Conservation (phyloP, 2,888 invertebrate genomes). For the Smittia aterrima region DNA sequence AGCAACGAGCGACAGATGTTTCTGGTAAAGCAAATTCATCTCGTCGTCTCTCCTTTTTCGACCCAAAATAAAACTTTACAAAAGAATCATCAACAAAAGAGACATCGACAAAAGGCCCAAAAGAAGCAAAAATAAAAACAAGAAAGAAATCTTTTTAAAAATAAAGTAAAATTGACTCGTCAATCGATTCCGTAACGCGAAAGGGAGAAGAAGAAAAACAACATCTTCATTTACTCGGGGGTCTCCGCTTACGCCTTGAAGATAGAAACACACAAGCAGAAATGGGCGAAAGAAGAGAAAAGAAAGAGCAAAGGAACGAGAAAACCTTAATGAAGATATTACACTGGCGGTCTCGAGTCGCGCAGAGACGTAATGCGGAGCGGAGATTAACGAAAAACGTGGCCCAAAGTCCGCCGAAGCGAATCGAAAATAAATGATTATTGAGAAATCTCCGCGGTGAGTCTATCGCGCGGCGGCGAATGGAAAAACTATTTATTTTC, state of each 20-base stretch:
- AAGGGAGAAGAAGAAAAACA: background rate
- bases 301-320: background rate
- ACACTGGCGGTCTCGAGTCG: constrained; percentile 19
- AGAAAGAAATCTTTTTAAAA: background rate
- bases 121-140: background rate
- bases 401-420: background rate
- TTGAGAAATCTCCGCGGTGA: constrained; percentile 3
- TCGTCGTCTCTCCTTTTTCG: no score
- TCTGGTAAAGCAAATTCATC: background rate
- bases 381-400: background rate
- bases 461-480: constrained; percentile 1
- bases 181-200: background rate
- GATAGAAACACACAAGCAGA: constrained; percentile 12
- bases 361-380: constrained; percentile 7
- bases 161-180: constrained; percentile 4
- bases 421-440: background rate
- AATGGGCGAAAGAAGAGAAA: constrained; percentile 9
- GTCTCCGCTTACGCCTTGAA: background rate
- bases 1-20: background rate
- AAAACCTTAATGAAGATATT: constrained; percentile 23
- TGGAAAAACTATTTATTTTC: constrained; percentile 4
- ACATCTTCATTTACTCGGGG: constrained; percentile 21
- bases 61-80: background rate
- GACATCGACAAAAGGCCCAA: background rate
- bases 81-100: constrained; percentile 3